Conservation (phyloP, 2,797 vertebrate genomes). For the Gambelia wislizenii region DNA sequence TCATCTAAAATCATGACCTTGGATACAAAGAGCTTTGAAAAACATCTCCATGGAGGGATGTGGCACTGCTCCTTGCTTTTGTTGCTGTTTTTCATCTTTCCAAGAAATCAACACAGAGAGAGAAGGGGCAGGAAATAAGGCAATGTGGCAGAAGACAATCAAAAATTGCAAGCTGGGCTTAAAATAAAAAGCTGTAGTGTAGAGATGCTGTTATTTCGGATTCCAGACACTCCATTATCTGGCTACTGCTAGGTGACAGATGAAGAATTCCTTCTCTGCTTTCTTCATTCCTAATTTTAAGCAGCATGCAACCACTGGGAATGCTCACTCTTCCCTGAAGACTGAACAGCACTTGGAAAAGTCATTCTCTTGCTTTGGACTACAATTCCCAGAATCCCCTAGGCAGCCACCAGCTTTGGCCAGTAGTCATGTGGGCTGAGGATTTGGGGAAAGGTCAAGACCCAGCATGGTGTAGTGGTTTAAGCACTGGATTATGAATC, state of each 20-base stretch:
- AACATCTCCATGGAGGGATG: neutral
- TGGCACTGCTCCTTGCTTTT: neutral
- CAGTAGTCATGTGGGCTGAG: too few species aligned
- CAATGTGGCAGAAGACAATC: too few species aligned
- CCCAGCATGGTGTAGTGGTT: too few species aligned
- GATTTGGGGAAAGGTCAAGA: too few species aligned
- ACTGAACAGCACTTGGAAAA: too few species aligned
- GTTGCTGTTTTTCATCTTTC: neutral
- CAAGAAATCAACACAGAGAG: neutral
- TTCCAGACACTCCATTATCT: neutral
- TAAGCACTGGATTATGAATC: too few species aligned
- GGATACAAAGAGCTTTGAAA: neutral
- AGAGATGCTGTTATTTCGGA: neutral
- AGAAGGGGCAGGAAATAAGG: neutral
- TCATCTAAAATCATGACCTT: neutral
- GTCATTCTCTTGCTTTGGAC: too few species aligned
- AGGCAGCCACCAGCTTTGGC: too few species aligned
- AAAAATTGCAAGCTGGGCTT: neutral
- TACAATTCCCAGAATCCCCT: too few species aligned
- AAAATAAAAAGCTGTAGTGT: neutral
- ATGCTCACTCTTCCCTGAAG: neutral
- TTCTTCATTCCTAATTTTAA: neutral
- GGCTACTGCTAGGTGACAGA: too few species aligned
- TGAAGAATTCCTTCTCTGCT: neutral
- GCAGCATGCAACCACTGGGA: neutral